Evolutionary conservation across 2,888 invertebrate species (phyloP).

Genomic region (Drosophila meridiana): DNA sequence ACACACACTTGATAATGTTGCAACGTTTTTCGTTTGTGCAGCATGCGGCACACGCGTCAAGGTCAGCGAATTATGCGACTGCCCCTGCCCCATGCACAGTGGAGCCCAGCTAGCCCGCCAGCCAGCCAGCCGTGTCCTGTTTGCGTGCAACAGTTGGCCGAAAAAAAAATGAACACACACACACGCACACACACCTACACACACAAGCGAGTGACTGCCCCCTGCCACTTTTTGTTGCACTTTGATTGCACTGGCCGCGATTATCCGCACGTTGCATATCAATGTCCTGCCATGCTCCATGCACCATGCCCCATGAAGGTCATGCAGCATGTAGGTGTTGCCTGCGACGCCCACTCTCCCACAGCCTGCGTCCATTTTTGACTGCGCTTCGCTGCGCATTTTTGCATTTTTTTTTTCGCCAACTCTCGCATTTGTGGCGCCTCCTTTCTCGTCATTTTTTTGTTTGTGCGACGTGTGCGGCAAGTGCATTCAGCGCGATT

Average conservation of each 20-base stretch:
- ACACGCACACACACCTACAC: background rate
- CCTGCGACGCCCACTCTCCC: background rate
- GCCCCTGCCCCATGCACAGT: background rate
- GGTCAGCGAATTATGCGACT: slow-evolving; percentile 58
- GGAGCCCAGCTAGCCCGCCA: slow-evolving; percentile 11
- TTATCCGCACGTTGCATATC: slow-evolving; percentile 79
- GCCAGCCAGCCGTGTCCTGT: slow-evolving; percentile 31
- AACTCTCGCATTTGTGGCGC: slow-evolving; percentile 34
- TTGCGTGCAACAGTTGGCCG: slow-evolving; percentile 67
- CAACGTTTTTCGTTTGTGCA: slow-evolving; percentile 71
- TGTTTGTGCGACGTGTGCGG: slow-evolving; percentile 5
- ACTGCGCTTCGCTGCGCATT: slow-evolving; percentile 67
- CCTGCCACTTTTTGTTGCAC: slow-evolving; percentile 54
- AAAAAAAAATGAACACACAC: slow-evolving; percentile 9
- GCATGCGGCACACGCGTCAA: slow-evolving; percentile 76
- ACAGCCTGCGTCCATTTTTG: slow-evolving; percentile 38
- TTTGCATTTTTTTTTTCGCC: slow-evolving; percentile 72
- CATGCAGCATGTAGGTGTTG: slow-evolving; percentile 43
- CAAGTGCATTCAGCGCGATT: slow-evolving; percentile 76
- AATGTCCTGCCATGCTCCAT: slow-evolving; percentile 60
- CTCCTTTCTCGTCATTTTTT: slow-evolving; percentile 18
- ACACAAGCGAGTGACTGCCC: background rate
- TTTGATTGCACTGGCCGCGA: slow-evolving; percentile 79
- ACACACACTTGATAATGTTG: slow-evolving; percentile 48
- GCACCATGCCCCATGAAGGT: slow-evolving; percentile 58